These are phyloP conservation scores for Sylvia atricapilla DNA, from an alignment of 2,113 vertebrate species.

Conservation along the genomic window DNA sequence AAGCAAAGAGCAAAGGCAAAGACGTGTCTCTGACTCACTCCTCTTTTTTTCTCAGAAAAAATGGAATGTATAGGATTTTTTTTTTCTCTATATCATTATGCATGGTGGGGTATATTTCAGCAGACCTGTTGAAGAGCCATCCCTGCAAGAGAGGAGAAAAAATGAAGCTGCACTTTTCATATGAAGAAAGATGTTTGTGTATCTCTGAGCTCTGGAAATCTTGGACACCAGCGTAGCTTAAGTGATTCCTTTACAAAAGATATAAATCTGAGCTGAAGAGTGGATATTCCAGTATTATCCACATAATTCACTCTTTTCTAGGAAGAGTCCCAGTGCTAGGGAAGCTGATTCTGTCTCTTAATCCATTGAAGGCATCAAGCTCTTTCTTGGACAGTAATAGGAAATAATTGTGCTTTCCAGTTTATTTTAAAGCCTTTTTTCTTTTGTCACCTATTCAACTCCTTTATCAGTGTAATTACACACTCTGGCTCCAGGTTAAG, in stretches of 20 bases:
- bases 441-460: not conserved
- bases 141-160: not conserved
- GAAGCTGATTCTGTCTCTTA: not conserved
- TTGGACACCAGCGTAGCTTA: not conserved
- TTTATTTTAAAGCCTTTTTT: not conserved
- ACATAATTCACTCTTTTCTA: not conserved
- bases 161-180: not conserved
- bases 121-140: not conserved
- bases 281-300: not conserved
- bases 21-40: accelerated
- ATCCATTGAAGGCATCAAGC: not conserved
- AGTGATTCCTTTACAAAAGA: not conserved
- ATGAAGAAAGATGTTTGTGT: not conserved
- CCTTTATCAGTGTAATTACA: not conserved
- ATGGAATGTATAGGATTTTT: not conserved
- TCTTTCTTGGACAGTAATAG: not conserved
- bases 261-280: not conserved
- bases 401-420: not conserved
- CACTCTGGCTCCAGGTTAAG: not conserved
- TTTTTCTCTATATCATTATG: not conserved
- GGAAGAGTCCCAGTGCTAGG: not conserved
- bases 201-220: not conserved
- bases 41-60: not conserved
- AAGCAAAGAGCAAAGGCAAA: not conserved
- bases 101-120: not conserved